Percentiles rank a stretch among this genome's conserved stretches.
Conservation (phyloP, 1,140 invertebrate genomes). For the Zaprionus gabonicus region DNA sequence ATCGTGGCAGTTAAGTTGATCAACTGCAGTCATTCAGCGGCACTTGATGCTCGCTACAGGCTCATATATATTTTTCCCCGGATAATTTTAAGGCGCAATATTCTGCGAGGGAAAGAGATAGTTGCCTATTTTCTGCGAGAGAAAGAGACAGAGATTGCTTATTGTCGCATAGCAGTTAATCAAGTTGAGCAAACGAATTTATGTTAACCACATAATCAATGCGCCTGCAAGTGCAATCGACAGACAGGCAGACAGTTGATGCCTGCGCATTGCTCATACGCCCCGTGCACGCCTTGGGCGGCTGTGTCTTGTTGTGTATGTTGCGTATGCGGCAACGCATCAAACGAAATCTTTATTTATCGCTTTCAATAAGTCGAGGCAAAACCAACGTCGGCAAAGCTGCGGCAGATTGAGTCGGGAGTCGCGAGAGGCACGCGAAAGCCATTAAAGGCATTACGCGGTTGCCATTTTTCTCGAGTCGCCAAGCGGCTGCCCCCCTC, state of each 20-base stretch:
- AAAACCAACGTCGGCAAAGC: slow-evolving; percentile 29
- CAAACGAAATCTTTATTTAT: slow-evolving; percentile 81
- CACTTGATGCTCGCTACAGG: slow-evolving; percentile 59
- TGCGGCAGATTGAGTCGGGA: slow-evolving; percentile 40
- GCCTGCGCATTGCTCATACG: slow-evolving; percentile 56
- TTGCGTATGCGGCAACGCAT: slow-evolving; percentile 37
- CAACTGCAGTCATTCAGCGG: slow-evolving; percentile 75
- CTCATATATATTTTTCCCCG: slow-evolving; percentile 42
- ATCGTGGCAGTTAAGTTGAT: slow-evolving; percentile 45
- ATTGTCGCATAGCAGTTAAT: slow-evolving; percentile 58
- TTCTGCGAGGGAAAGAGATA: slow-evolving; percentile 18
- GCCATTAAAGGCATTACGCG: slow-evolving; percentile 80
- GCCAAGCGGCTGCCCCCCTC: not conserved
- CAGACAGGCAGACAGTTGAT: not conserved
- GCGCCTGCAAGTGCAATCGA: slow-evolving; percentile 44
- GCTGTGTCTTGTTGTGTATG: not conserved
- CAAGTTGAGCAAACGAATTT: slow-evolving; percentile 68
- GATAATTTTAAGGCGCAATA: slow-evolving; percentile 47
- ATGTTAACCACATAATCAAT: slow-evolving; percentile 77
- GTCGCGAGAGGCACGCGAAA: slow-evolving; percentile 55
- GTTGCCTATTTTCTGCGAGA: slow-evolving; percentile 48
- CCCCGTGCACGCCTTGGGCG: slow-evolving; percentile 21
- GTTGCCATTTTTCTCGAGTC: slow-evolving; percentile 65
- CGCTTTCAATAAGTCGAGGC: slow-evolving; percentile 80
- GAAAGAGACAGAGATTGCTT: slow-evolving; percentile 24